A percentile compares a stretch with the other conserved stretches of the same genome.
Evolutionary conservation across 2,888 invertebrate species (phyloP).

Genomic region (Parnassius glacialis): DNA sequence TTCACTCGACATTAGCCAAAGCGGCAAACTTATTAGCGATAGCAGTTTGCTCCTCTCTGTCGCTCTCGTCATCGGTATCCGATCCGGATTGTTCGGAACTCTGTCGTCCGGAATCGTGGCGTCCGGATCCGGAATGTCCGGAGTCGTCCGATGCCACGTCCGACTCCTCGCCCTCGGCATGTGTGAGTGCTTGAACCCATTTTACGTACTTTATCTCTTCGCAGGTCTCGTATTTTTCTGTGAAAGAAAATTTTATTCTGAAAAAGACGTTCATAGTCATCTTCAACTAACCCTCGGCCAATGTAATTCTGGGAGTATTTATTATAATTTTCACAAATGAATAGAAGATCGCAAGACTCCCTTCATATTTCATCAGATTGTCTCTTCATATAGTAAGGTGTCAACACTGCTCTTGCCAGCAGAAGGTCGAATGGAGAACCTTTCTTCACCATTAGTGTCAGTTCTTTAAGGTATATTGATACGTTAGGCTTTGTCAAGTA

Average conservation of each 20-base stretch:
- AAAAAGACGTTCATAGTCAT: too few relatives aligned
- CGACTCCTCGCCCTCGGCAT: slow-evolving; percentile 33
- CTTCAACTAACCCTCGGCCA: too few relatives aligned
- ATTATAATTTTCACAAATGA: too few relatives aligned
- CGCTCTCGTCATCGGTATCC: slow-evolving; percentile 32
- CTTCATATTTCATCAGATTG: too few relatives aligned
- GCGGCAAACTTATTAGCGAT: slow-evolving; percentile 74
- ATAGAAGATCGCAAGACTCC: too few relatives aligned
- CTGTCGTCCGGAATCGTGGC: slow-evolving; percentile 28
- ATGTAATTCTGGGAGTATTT: too few relatives aligned
- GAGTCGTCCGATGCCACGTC: slow-evolving; percentile 23
- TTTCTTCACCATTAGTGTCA: too few relatives aligned
- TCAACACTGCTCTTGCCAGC: too few relatives aligned
- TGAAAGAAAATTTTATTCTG: not conserved
- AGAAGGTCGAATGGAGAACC: too few relatives aligned
- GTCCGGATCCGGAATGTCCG: slow-evolving; percentile 39
- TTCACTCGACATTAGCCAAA: slow-evolving; percentile 34
- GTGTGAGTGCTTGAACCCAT: slow-evolving; percentile 84
- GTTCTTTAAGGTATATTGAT: too few relatives aligned
- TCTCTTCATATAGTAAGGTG: too few relatives aligned
- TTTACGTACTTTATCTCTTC: slow-evolving; percentile 83
- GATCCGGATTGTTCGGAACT: slow-evolving; percentile 23
- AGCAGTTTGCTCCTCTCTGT: slow-evolving; percentile 36
- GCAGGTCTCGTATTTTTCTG: slow-evolving; percentile 83
- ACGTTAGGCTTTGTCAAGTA: too few relatives aligned